phyloP scores from a whole-genome alignment of 2,797 vertebrate species.

The Parambassis ranga region DNA sequence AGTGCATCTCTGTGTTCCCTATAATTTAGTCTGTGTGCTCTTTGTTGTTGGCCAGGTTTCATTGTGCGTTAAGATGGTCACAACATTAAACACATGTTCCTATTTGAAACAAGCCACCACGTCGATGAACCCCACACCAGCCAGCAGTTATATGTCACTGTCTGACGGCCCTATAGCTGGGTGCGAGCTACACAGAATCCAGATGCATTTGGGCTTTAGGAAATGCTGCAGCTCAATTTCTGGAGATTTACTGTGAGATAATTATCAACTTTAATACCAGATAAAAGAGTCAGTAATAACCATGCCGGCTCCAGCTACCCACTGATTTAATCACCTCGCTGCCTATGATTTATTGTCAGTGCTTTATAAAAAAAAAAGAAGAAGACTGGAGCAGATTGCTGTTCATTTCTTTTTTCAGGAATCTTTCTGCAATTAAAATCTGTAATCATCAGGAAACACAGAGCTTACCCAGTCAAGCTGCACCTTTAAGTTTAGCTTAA shows the following conservation, averaged over 20 bases:
- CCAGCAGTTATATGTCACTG: no score
- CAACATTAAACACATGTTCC: no score
- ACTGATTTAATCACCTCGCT: slow-evolving; percentile 27
- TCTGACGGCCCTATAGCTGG: no score
- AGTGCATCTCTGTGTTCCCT: no score
- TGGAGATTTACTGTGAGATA: neutral
- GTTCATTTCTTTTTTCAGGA: neutral
- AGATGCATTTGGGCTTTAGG: neutral
- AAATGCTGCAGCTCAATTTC: neutral
- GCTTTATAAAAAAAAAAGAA: slow-evolving; percentile 11
- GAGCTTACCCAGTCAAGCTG: no score
- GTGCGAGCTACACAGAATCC: neutral
- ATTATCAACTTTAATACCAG: neutral
- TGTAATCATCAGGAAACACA: neutral
- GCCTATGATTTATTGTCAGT: slow-evolving; percentile 15
- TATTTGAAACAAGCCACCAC: no score
- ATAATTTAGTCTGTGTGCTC: no score
- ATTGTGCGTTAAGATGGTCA: no score
- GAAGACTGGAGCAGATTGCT: neutral
- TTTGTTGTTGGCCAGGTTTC: neutral
- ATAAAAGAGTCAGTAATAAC: slow-evolving; percentile 1
- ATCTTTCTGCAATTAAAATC: slow-evolving; percentile 12
- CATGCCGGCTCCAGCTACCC: neutral
- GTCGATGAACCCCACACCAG: no score
- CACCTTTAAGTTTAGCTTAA: no score